These are phyloP conservation scores for Syrista parreyssii DNA, from an alignment of 2,888 invertebrate genomes.

Conservation along the genomic window DNA sequence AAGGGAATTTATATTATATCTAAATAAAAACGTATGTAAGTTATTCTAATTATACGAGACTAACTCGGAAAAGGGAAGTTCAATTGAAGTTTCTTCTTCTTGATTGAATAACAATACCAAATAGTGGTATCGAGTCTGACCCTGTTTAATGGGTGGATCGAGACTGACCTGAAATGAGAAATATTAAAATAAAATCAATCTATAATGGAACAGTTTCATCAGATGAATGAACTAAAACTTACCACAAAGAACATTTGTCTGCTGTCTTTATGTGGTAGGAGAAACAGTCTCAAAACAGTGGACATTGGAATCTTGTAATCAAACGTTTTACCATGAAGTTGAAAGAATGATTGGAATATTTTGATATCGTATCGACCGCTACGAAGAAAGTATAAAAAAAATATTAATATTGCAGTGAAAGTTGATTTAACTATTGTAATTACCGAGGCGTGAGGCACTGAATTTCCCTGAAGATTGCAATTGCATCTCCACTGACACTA, in stretches of 20 bases:
- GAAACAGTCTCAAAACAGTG: constrained; percentile 92
- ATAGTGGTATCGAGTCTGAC: constrained; percentile 98
- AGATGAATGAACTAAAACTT: constrained; percentile 39
- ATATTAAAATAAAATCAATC: constrained; percentile 4
- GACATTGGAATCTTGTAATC: constrained; percentile 99
- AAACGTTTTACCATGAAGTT: constrained; percentile 97
- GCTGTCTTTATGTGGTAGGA: constrained; percentile 97
- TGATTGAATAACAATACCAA: constrained; percentile 93
- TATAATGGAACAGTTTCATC: neutral
- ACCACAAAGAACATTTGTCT: constrained; percentile 98
- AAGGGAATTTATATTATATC: neutral
- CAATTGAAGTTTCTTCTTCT: constrained; percentile 93
- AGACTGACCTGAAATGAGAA: constrained; percentile 74
- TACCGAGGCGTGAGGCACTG: constrained; percentile 98
- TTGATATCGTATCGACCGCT: constrained; percentile 98
- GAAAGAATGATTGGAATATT: constrained; percentile 90
- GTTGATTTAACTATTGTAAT: constrained; percentile 19
- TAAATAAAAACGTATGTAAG: neutral
- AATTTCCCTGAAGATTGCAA: constrained; percentile 95
- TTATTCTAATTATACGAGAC: constrained; percentile 52
- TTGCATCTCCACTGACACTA: constrained; percentile 96
- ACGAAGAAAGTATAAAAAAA: constrained; percentile 69
- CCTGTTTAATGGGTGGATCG: constrained; percentile 99
- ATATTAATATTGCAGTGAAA: constrained; percentile 12
- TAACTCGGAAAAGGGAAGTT: constrained; percentile 92